These are phyloP conservation scores for Lysiphlebus fabarum DNA, from an alignment of 1,140 invertebrate genomes.

Conservation along the genomic window DNA sequence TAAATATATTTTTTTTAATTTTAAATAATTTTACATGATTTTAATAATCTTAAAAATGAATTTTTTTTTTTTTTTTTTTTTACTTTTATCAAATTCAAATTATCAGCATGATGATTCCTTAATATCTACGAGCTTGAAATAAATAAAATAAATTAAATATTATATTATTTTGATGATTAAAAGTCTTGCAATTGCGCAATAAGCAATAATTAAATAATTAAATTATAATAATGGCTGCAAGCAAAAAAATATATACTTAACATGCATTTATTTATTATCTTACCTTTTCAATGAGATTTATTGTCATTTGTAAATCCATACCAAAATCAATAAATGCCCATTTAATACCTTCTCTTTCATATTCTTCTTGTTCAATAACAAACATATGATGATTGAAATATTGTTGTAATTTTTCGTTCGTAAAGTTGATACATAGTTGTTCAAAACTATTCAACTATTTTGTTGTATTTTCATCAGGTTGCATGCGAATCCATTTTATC, in stretches of 20 bases:
- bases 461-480: constrained; percentile 25
- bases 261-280: not conserved
- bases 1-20: not conserved
- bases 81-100: constrained; percentile 1
- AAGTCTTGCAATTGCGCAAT: constrained; percentile 26
- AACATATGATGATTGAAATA: constrained; percentile 98
- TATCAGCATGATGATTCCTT: not conserved
- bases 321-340: constrained; percentile 95
- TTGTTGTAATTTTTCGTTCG: constrained; percentile 93
- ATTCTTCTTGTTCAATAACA: constrained; percentile 93
- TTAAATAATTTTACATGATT: not conserved
- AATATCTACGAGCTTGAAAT: not conserved
- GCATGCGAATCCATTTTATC: constrained; percentile 20
- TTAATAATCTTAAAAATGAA: constrained; percentile 8
- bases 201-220: constrained; percentile 9
- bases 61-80: constrained; percentile 1
- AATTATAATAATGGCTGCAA: not conserved
- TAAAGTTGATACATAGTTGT: constrained; percentile 96
- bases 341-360: constrained; percentile 84
- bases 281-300: constrained; percentile 94
- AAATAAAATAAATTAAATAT: constrained; percentile 1
- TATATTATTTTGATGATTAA: not conserved
- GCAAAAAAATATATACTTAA: not conserved
- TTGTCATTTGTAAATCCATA: constrained; percentile 88
- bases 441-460: constrained; percentile 90